Base-by-base conservation (phyloP, 1,140 invertebrate genomes). In the Aphelenchoides besseyi region DNA sequence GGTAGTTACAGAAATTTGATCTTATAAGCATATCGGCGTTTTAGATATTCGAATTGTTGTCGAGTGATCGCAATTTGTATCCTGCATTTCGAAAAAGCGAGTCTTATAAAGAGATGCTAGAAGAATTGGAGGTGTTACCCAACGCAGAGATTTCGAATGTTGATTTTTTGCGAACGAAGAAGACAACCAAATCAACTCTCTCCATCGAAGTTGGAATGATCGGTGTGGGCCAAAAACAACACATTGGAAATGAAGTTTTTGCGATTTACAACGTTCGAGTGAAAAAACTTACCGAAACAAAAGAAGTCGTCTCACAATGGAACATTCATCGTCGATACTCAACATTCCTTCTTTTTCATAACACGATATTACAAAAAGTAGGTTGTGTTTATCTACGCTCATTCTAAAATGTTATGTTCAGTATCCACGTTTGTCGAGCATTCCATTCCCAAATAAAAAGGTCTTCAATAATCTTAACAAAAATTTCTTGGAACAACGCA, bases 381-480 rank as follows among this genome's bases (percentile, higher is more conserved):
- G 89, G 85, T 89, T 90, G 30, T 53, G 23, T 9, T 67, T 62
- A 2, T 8, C 64, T 18, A 9, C 12, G 28, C 12, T 32, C 5
- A 28, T 28, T 70, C 26, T 54, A 0, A 62, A 23, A 53, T 68
- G 79, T 71, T 79, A 70, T 33, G 87, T 87, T 68, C 84, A 92
- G 89, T 95, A 90, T 88, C 89, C 90, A 61, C 90, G 91, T 84
- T 83, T 95, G 1, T 88, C 88, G 2, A 91, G 90, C 77, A 85
- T 95, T 28, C 88, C 89, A 28, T 94, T 97, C 82, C 94, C 94
- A 12, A 91, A 90, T 0, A 97, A 97, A 85, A 94, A 94, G 81
- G 90, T 93, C 18, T 92, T 96, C 81, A 93, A 95, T 76, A 96
- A 95, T 84, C 92, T 92, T 84, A 93, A 92, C 68, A 86, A 92